phyloP scores from a whole-genome alignment of 2,888 invertebrate genomes.

The Cenopis cana region DNA sequence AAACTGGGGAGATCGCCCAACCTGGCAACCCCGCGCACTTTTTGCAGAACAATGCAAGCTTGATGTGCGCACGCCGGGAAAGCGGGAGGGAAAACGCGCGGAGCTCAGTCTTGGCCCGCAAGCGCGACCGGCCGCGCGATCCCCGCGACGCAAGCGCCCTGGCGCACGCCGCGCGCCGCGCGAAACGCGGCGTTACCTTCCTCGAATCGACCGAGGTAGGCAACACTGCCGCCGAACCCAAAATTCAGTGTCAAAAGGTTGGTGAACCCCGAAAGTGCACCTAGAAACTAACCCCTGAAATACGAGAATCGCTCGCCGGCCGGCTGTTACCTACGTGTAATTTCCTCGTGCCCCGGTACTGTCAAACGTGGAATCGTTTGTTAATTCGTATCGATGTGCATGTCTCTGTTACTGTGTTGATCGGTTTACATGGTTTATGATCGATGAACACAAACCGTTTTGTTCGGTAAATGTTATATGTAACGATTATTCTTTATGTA shows the following conservation, averaged over 20 bases:
- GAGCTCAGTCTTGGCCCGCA: slow-evolving; percentile 75
- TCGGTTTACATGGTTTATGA: slow-evolving; percentile 12
- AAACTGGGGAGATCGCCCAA: neutral
- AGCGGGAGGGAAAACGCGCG: slow-evolving; percentile 75
- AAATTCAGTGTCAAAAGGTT: slow-evolving; percentile 84
- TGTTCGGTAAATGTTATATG: neutral
- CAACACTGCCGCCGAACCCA: slow-evolving; percentile 76
- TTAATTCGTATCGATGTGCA: slow-evolving; percentile 33
- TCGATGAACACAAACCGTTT: neutral
- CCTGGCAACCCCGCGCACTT: slow-evolving; percentile 59
- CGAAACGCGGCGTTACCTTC: slow-evolving; percentile 81
- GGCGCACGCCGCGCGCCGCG: slow-evolving; percentile 80
- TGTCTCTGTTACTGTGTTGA: slow-evolving; percentile 25
- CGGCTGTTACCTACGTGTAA: slow-evolving; percentile 54
- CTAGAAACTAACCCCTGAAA: slow-evolving; percentile 56
- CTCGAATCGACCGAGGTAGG: slow-evolving; percentile 79
- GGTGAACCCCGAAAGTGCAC: slow-evolving; percentile 76
- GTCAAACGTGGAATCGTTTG: slow-evolving; percentile 56
- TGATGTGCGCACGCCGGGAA: slow-evolving; percentile 84
- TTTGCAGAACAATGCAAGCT: slow-evolving; percentile 83
- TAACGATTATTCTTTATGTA: neutral
- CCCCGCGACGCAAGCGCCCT: slow-evolving; percentile 76
- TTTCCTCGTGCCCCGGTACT: slow-evolving; percentile 70
- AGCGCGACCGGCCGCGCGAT: slow-evolving; percentile 80
- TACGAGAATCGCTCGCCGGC: slow-evolving; percentile 54